Conservation (phyloP, 2,113 vertebrate species). For the Alaudala cheleensis region DNA sequence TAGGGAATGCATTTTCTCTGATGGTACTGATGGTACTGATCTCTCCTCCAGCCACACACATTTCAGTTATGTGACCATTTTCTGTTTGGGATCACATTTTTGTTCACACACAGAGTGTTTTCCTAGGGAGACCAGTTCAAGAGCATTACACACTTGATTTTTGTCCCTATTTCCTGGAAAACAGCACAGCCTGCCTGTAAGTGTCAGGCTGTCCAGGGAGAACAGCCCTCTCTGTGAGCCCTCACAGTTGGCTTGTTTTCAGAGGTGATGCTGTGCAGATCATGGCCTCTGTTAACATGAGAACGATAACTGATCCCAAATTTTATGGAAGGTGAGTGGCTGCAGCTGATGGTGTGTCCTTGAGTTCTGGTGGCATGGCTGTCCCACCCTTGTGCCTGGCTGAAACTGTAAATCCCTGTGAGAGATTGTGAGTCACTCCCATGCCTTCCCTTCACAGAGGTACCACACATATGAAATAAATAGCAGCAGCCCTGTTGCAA, state of each 20-base stretch:
- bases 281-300: neutral
- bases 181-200: fast-evolving
- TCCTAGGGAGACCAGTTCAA: neutral
- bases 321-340: neutral
- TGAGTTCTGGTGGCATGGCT: neutral
- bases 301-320: neutral
- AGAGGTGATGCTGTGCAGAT: neutral
- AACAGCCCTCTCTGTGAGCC: neutral
- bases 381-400: neutral
- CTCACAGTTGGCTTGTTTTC: neutral
- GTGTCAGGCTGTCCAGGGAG: neutral
- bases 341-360: neutral
- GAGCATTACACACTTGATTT: neutral
- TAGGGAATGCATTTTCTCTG: neutral
- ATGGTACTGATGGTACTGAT: neutral
- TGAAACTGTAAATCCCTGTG: neutral
- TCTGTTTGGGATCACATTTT: neutral
- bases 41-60: neutral
- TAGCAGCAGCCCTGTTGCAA: neutral
- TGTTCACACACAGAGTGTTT: neutral
- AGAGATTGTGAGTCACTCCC: neutral
- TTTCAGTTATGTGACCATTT: neutral
- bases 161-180: neutral
- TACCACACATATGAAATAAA: neutral
- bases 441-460: neutral